These are phyloP conservation scores for Heliangelus exortis DNA, from an alignment of 2,797 vertebrate species.

Conservation along the genomic window DNA sequence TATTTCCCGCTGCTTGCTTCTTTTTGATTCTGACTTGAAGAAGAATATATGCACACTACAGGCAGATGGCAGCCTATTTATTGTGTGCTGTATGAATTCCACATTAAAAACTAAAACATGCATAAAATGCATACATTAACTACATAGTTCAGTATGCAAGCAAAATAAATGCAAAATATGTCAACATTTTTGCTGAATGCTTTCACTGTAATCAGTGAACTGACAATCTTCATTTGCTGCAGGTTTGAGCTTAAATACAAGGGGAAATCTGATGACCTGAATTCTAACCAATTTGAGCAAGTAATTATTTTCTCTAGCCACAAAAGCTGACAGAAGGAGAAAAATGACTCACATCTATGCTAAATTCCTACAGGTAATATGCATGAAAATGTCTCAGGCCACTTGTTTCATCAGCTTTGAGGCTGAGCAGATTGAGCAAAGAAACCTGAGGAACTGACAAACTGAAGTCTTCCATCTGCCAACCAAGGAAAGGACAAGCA, in stretches of 20 bases:
- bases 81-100: not conserved
- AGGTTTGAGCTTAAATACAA: not conserved
- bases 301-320: not conserved
- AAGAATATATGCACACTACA: not conserved
- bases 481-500: not conserved
- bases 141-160: not conserved
- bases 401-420: not conserved
- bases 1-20: not conserved
- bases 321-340: not conserved
- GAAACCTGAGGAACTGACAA: not conserved
- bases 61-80: conserved; percentile 6
- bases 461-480: not conserved
- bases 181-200: not conserved
- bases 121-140: not conserved
- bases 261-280: not conserved
- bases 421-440: not conserved
- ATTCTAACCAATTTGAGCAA: not conserved
- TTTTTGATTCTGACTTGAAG: conserved; percentile 24
- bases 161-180: not conserved
- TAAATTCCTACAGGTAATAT: not conserved
- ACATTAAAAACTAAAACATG: not conserved
- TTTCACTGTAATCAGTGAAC: not conserved
- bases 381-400: not conserved
- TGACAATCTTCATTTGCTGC: not conserved
- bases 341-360: not conserved